Conservation (phyloP, 2,113 vertebrate genomes). For the Atherinomorus stipes region DNA sequence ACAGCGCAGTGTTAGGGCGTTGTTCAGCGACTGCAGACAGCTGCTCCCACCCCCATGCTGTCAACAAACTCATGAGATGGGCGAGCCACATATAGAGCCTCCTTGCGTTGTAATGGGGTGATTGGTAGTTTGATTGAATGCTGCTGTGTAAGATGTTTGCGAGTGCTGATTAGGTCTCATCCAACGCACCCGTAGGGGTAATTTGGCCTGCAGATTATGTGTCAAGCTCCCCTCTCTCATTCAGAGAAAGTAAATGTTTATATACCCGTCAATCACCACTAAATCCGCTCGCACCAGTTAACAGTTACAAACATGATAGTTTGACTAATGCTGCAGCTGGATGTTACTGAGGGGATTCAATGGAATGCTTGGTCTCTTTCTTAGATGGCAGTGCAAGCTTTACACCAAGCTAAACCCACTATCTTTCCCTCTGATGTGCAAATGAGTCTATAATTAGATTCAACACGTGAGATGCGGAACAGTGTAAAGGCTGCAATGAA, state of each 20-base stretch:
- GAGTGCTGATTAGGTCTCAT: constrained; percentile 62
- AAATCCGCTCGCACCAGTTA: constrained; percentile 33
- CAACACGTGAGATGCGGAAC: constrained; percentile 59
- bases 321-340: constrained; percentile 26
- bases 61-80: constrained; percentile 39
- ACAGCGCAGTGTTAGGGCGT: constrained; percentile 43
- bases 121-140: constrained; percentile 45
- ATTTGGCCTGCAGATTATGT: constrained; percentile 58
- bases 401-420: constrained; percentile 51
- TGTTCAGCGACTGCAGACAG: constrained; percentile 33
- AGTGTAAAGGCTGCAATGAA: constrained; percentile 51
- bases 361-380: constrained; percentile 47
- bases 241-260: constrained; percentile 62
- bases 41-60: constrained; percentile 44
- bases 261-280: constrained; percentile 49
- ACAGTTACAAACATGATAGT: constrained; percentile 33
- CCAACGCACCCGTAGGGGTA: constrained; percentile 37
- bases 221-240: constrained; percentile 51
- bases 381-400: constrained; percentile 50
- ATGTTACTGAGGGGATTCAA: constrained; percentile 43
- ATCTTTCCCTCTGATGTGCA: constrained; percentile 73
- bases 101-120: constrained; percentile 17
- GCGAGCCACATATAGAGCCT: constrained; percentile 13
- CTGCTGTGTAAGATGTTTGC: constrained; percentile 31
- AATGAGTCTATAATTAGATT: constrained; percentile 80